phyloP scores from a whole-genome alignment of 2,797 vertebrate species.

The Amphiprion clarkii region DNA sequence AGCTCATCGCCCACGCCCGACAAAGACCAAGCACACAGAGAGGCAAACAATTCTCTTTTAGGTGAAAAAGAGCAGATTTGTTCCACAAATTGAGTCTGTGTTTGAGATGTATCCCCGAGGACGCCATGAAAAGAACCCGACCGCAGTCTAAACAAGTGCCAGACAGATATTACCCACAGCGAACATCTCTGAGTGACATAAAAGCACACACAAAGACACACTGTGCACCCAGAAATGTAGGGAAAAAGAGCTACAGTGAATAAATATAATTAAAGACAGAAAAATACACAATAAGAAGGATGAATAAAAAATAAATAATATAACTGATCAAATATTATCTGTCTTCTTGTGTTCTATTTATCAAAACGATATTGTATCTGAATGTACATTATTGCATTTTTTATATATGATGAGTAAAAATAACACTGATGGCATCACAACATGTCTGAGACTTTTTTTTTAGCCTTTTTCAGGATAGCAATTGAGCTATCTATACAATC shows the following conservation, averaged over 20 bases:
- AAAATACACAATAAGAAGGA: too few relatives aligned
- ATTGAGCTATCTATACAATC: too few relatives aligned
- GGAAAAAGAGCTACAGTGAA: neutral
- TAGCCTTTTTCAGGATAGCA: too few relatives aligned
- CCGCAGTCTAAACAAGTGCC: constrained; percentile 70
- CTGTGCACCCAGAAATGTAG: neutral
- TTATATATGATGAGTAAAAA: neutral
- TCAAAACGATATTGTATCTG: neutral
- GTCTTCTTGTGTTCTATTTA: neutral
- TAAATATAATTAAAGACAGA: neutral
- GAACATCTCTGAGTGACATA: constrained; percentile 47
- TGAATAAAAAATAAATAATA: neutral
- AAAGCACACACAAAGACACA: constrained; percentile 20
- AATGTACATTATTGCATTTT: neutral
- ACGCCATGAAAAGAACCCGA: constrained; percentile 46
- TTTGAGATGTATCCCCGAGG: constrained; percentile 51
- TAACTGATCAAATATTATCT: too few relatives aligned
- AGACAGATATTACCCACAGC: constrained; percentile 64
- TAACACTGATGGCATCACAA: too few relatives aligned
- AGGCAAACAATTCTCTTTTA: constrained; percentile 39
- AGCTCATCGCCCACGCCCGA: constrained; percentile 34
- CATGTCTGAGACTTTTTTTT: too few relatives aligned
- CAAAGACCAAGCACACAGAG: constrained; percentile 42
- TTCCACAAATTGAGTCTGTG: constrained; percentile 61
- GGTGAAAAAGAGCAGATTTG: constrained; percentile 57